phyloP scores from a whole-genome alignment of 2,888 invertebrate genomes.

The Plebejus anna region DNA sequence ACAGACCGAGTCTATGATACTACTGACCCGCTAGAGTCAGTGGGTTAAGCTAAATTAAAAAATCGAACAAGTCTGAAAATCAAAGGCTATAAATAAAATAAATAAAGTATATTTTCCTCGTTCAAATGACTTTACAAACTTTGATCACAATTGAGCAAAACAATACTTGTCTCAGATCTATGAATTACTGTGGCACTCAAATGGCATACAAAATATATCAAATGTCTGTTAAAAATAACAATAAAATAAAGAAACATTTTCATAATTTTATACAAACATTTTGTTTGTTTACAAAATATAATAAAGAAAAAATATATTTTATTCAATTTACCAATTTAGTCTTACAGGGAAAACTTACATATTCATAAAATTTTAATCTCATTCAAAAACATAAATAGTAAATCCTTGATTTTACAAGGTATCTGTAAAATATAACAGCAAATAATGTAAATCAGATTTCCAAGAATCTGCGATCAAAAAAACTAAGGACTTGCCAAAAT shows the following conservation, averaged over 20 bases:
- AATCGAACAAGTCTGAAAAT: no score
- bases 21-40: no score
- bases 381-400: no score
- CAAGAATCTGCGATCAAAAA: no score
- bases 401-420: not conserved
- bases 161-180: conserved; percentile 28
- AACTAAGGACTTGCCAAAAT: not conserved
- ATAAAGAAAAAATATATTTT: no score
- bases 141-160: conserved; percentile 29
- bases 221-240: not conserved
- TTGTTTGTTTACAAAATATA: no score
- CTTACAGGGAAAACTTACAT: not conserved
- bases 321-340: no score
- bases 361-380: no score
- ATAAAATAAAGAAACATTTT: not conserved
- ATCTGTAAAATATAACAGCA: not conserved
- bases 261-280: not conserved
- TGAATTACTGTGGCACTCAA: conserved; percentile 26
- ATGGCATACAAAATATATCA: conserved; percentile 23
- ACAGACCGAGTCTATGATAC: no score
- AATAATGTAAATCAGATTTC: not conserved
- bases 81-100: no score
- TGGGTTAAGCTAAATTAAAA: no score
- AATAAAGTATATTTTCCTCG: not conserved
- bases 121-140: conserved; percentile 11